These are phyloP conservation scores for Creontiades dilutus DNA, from an alignment of 2,888 invertebrate species.

Conservation along the genomic window DNA sequence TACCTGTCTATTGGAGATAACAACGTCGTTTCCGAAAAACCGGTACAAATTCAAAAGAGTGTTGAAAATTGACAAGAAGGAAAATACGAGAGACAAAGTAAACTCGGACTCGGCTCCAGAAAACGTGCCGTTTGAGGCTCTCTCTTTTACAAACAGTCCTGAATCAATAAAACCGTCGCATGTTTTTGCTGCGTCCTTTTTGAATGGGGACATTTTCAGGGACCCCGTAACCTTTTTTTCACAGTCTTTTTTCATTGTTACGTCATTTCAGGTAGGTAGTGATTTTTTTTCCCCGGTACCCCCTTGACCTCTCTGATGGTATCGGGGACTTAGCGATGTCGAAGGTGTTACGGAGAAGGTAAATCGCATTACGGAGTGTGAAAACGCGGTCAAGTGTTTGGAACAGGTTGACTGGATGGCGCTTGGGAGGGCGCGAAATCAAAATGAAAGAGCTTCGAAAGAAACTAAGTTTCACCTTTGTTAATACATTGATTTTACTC, in stretches of 20 bases:
- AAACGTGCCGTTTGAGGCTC: conserved; percentile 47
- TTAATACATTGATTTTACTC: no score
- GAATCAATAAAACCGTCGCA: conserved; percentile 69
- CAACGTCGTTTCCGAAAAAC: conserved; percentile 25
- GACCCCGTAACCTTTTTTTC: neutral
- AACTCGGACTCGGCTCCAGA: conserved; percentile 47
- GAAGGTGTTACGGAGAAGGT: conserved; percentile 12
- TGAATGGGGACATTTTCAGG: neutral
- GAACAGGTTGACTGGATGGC: neutral
- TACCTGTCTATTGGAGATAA: conserved; percentile 22
- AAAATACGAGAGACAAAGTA: conserved; percentile 57
- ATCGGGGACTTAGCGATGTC: neutral
- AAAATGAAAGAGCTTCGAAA: no score
- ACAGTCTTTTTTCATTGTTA: neutral
- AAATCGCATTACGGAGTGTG: conserved; percentile 37
- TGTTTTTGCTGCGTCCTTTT: conserved; percentile 66
- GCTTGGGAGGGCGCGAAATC: neutral
- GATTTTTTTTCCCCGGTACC: conserved; percentile 21
- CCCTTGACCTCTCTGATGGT: conserved; percentile 29
- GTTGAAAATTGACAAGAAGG: conserved; percentile 55
- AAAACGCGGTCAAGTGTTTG: conserved; percentile 29
- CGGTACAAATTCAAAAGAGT: conserved; percentile 16
- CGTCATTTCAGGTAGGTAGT: conserved; percentile 45
- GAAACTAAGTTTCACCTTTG: no score
- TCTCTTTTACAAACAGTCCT: conserved; percentile 64